A percentile compares a stretch with the other conserved stretches of the same genome.
Conservation (phyloP, 2,113 vertebrate genomes). For the Prionailurus bengalensis region DNA sequence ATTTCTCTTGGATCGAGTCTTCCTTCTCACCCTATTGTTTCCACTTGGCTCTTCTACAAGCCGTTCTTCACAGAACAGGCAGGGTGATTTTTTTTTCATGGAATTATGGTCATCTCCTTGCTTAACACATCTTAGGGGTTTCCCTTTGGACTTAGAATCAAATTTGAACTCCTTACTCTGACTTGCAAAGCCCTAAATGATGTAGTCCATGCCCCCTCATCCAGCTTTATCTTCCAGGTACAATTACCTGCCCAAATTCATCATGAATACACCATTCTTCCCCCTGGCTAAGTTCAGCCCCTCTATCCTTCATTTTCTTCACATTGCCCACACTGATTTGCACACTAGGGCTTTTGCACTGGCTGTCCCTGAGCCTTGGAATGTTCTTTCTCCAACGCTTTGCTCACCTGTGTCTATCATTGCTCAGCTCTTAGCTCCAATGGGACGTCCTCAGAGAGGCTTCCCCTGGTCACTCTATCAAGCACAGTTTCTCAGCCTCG, state of each 20-base stretch:
- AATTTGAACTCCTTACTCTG: not conserved
- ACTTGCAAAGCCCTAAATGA: not conserved
- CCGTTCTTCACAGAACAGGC: not conserved
- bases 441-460: not conserved
- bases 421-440: not conserved
- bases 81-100: not conserved
- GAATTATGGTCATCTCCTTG: not conserved
- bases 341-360: not conserved
- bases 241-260: not conserved
- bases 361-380: not conserved
- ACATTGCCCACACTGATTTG: not conserved
- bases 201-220: not conserved
- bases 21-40: not conserved
- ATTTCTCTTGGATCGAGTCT: not conserved
- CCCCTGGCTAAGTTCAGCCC: not conserved
- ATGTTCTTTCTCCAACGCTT: not conserved
- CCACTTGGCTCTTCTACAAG: not conserved
- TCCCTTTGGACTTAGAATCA: constrained; percentile 13
- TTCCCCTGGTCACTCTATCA: not conserved
- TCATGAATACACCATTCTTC: not conserved
- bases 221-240: not conserved
- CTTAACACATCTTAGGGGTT: not conserved
- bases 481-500: not conserved
- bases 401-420: not conserved
- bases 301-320: not conserved